Percentiles rank a stretch among this genome's conserved stretches.
Evolutionary conservation across 2,888 invertebrate genomes (phyloP).

Genomic region (Chrysina gloriosa): DNA sequence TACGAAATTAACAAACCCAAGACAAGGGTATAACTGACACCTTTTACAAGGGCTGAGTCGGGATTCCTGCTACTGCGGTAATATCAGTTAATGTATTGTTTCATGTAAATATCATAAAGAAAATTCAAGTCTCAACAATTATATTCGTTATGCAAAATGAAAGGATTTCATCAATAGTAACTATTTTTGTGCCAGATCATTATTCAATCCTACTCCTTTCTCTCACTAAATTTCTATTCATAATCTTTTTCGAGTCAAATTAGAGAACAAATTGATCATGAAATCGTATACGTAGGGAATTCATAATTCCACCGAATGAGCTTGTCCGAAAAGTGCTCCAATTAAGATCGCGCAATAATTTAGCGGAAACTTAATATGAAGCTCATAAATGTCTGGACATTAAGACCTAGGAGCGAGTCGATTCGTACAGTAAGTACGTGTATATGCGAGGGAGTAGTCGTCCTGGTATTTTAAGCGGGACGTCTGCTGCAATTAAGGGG

Average conservation of each 20-base stretch:
- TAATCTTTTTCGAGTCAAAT: not conserved
- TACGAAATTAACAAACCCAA: not conserved
- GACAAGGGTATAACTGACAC: not conserved
- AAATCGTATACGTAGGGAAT: constrained; percentile 1
- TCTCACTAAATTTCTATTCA: not conserved
- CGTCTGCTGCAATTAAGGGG: not conserved
- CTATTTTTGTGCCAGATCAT: no score
- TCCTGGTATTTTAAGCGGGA: not conserved
- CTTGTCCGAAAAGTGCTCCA: not conserved
- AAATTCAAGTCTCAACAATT: no score
- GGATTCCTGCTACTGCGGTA: no score
- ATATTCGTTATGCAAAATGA: no score
- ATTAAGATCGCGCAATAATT: constrained; percentile 25
- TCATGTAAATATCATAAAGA: no score
- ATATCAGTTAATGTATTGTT: no score
- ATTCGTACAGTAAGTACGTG: not conserved
- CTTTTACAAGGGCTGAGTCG: not conserved
- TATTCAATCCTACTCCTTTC: not conserved
- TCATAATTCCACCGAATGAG: constrained; percentile 4
- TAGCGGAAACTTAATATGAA: constrained; percentile 32
- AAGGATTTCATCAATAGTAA: no score
- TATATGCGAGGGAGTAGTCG: not conserved
- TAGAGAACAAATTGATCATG: not conserved
- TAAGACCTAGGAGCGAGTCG: constrained; percentile 3
- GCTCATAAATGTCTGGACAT: constrained; percentile 15